These are phyloP conservation scores for Porites divaricata DNA, from an alignment of 92 coral and sea anemone genomes.

Conservation along the genomic window DNA sequence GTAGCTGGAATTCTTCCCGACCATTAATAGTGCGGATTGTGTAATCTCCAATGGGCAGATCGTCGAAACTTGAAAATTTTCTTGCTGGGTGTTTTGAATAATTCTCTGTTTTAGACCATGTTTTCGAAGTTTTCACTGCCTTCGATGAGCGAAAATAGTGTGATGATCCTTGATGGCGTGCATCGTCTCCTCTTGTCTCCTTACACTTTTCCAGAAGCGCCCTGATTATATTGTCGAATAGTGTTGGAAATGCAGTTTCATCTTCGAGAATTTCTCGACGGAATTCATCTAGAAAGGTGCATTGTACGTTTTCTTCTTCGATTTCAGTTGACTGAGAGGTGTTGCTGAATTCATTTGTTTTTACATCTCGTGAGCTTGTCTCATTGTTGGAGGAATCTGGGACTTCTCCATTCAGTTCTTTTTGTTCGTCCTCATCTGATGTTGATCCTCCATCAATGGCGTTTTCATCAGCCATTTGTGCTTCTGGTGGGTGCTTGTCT, in stretches of 20 bases:
- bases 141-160: conserved; percentile 48
- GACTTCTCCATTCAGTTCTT: neutral
- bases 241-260: conserved; percentile 58
- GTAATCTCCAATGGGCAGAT: conserved; percentile 16
- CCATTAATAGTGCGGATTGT: conserved; percentile 58
- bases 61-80: neutral
- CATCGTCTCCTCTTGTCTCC: conserved; percentile 27
- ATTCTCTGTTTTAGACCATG: neutral
- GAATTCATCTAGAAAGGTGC: conserved; percentile 5
- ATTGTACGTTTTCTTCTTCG: neutral
- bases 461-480: no score
- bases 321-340: neutral
- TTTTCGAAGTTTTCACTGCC: neutral
- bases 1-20: conserved; percentile 50
- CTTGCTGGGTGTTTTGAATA: neutral
- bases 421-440: neutral
- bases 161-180: neutral
- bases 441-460: neutral
- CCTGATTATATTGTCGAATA: conserved; percentile 64
- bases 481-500: neutral
- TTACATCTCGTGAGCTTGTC: neutral
- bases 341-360: neutral
- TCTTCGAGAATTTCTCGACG: conserved; percentile 55
- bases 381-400: neutral
- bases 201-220: conserved; percentile 32